Evolutionary conservation across 92 coral and sea anemone species (phyloP).

Genomic region (Parazoanthus atlanticus): DNA sequence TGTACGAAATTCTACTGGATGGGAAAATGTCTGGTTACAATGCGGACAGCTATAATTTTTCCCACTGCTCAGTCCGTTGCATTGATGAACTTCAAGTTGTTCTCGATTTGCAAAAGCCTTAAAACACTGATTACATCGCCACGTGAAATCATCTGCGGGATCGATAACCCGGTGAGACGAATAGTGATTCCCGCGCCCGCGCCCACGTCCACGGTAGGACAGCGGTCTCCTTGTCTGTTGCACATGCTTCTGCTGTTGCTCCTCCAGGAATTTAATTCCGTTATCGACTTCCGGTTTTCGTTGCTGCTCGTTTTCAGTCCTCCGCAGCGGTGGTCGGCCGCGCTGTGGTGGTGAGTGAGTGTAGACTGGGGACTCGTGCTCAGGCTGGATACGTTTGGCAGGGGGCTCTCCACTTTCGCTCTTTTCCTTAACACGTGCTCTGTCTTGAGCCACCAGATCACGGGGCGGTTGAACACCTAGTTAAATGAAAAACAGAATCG

Average conservation of each 20-base stretch:
- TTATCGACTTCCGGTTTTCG: constrained; percentile 64
- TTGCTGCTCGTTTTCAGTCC: constrained; percentile 62
- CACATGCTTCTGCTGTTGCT: constrained; percentile 54
- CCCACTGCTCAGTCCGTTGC: constrained; percentile 69
- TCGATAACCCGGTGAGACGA: constrained; percentile 58
- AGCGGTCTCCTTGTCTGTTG: constrained; percentile 63
- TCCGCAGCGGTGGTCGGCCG: constrained; percentile 87
- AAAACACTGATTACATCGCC: constrained; percentile 92
- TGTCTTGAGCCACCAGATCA: constrained; percentile 92
- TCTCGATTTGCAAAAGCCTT: constrained; percentile 90
- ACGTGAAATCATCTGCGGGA: constrained; percentile 77
- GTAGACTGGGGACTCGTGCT: constrained; percentile 48
- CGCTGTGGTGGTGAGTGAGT: constrained; percentile 74
- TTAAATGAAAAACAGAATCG: background rate
- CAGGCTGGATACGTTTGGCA: constrained; percentile 71
- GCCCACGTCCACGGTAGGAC: constrained; percentile 83
- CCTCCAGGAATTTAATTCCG: constrained; percentile 52
- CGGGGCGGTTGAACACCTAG: constrained; percentile 98
- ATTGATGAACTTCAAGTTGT: constrained; percentile 84
- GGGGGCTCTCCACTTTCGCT: constrained; percentile 62
- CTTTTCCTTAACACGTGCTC: constrained; percentile 75
- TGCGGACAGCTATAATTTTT: constrained; percentile 88
- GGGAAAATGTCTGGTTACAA: constrained; percentile 86
- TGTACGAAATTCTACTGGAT: constrained; percentile 86
- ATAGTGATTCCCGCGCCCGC: constrained; percentile 50